Evolutionary conservation across 2,888 invertebrate species (phyloP).

Genomic region (Dysmachus trigonus): DNA sequence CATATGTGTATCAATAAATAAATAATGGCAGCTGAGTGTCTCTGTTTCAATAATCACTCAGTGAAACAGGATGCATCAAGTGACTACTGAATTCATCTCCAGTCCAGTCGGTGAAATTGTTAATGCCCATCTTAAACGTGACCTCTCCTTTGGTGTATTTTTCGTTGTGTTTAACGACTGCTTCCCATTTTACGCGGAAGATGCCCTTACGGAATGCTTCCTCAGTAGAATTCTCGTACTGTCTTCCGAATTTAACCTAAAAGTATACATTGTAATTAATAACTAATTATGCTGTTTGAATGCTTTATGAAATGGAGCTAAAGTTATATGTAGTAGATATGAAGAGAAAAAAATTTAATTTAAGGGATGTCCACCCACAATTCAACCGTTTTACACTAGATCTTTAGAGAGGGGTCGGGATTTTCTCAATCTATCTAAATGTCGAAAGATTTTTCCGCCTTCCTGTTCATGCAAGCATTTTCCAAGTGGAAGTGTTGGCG

Average conservation of each 20-base stretch:
- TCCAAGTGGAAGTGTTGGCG: no score
- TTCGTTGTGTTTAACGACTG: neutral
- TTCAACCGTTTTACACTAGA: no score
- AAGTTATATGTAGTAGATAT: no score
- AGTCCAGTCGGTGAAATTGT: constrained; percentile 15
- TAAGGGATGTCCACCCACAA: no score
- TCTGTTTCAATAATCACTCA: neutral
- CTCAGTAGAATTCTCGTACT: neutral
- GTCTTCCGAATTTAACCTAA: neutral
- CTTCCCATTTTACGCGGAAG: neutral
- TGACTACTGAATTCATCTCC: neutral
- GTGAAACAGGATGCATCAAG: neutral
- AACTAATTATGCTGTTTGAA: neutral
- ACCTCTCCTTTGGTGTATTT: neutral
- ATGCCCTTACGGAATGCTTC: neutral
- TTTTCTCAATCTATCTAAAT: no score
- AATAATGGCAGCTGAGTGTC: neutral
- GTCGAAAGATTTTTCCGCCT: no score
- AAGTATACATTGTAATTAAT: neutral
- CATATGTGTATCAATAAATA: neutral
- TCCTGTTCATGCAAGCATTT: no score
- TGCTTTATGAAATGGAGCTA: no score
- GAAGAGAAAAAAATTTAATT: no score
- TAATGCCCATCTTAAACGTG: neutral
- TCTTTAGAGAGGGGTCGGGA: no score